Evolutionary conservation across 2,113 vertebrate species (phyloP).

Genomic region (Oncorhynchus kisutch): DNA sequence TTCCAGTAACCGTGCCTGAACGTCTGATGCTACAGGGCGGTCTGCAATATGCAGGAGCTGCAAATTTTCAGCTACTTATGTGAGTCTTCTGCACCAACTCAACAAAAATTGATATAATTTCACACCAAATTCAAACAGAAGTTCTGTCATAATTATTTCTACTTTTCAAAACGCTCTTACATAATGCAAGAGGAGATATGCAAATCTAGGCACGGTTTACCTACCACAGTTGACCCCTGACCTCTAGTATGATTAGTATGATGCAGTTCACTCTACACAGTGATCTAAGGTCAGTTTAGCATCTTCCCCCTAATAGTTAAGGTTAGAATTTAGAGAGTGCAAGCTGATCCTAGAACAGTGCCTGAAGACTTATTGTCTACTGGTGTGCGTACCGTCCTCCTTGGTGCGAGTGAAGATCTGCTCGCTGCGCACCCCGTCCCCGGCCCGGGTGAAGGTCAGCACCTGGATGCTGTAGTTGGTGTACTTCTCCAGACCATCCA

Average conservation of each 20-base stretch:
- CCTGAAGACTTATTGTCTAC: no score
- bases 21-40: background rate
- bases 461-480: conserved; percentile 99
- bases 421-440: conserved; percentile 93
- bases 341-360: no score
- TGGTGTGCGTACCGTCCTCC: conserved; percentile 85
- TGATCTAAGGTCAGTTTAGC: no score
- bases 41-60: background rate
- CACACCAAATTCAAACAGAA: background rate
- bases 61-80: background rate
- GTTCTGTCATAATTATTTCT: background rate
- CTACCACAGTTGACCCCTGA: background rate
- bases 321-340: no score
- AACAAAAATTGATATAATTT: background rate
- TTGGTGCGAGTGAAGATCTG: conserved; percentile 98
- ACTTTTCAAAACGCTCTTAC: background rate
- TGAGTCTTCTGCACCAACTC: background rate
- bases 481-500: conserved; percentile 95
- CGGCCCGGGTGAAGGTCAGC: conserved; percentile 91
- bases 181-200: no score
- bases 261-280: no score
- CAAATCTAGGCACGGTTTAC: background rate
- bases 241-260: background rate
- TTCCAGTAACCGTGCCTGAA: background rate
- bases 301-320: no score